Evolutionary conservation across 2,113 vertebrate genomes (phyloP).

Genomic region (Mirza zaza): DNA sequence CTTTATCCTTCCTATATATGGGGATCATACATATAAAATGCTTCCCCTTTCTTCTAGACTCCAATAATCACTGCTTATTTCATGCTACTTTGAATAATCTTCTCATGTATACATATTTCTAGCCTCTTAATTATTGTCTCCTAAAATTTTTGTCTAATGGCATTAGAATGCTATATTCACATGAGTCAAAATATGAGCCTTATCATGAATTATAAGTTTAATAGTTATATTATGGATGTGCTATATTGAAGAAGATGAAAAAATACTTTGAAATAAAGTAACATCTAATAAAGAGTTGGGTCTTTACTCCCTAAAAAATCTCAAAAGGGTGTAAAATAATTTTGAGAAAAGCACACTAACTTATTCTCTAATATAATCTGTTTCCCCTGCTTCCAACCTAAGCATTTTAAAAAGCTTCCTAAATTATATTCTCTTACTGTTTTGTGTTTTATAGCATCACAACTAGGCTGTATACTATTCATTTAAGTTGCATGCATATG

Average conservation of each 20-base stretch:
- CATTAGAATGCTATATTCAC: background rate
- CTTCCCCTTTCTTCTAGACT: background rate
- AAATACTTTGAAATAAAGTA: conserved; percentile 58
- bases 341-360: conserved; percentile 32
- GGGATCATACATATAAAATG: background rate
- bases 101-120: background rate
- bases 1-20: background rate
- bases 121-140: background rate
- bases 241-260: conserved; percentile 58
- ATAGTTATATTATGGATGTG: background rate
- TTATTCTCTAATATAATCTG: background rate
- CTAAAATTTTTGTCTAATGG: background rate
- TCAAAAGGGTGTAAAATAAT: conserved; percentile 35
- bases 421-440: background rate
- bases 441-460: background rate
- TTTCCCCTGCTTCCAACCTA: background rate
- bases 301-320: conserved; percentile 10
- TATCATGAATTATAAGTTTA: conserved; percentile 16
- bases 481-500: background rate
- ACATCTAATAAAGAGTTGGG: conserved; percentile 14
- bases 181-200: background rate
- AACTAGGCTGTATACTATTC: background rate
- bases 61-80: background rate
- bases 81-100: background rate
- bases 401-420: background rate